Evolutionary conservation across 2,888 invertebrate genomes (phyloP), one percentile per base, ranked within the genome.

Genomic region (Ichneumon xanthorius): DNA sequence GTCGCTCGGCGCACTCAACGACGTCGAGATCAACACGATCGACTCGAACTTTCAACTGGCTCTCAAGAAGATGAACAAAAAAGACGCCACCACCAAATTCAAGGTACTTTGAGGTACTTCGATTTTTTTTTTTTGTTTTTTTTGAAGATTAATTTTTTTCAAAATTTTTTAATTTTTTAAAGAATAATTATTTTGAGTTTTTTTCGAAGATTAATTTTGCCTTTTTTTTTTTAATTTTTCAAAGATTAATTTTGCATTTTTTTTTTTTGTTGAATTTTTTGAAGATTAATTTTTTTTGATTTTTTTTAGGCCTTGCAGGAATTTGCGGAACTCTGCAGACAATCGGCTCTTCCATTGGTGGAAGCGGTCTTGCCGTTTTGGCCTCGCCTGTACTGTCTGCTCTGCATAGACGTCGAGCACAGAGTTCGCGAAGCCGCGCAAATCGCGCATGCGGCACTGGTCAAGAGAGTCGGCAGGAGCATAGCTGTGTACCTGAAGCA

Each of bases 1-100:
- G 89, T 90, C 94, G 0, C 91, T 93, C 6, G 83, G 93, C 89
- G 88, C 95, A 53, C 95, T 95, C 40, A 96, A 96, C 63, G 96
- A 97, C 76, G 94, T 96, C n/a, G 96, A 96, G 82, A 91, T 93
- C 84, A 94, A 94, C 9, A 95, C 94, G 80, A 94, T 98, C 1
- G 96, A 96, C 91, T 95, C 96, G 0, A 97, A 97, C 91, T 97
- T 97, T 90, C 96, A 97, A 88, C 93, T 98, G 70, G 96, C 97
- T 70, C 94, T 99, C 80, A 97, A 98, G 89, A 98, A 98, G 94
- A 96, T 99, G 94, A 96, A 96, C 78, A 99, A 99, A 93, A 98
- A 98, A 92, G 98, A 99, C 95, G 96, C 97, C 0, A 96, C 97
- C 2, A 99, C 99, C 4, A 98, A 98, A 94, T 95, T 97, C 53